Base-by-base conservation (phyloP, 2,888 invertebrate species). In the Marasmarcha lunaedactyla region DNA sequence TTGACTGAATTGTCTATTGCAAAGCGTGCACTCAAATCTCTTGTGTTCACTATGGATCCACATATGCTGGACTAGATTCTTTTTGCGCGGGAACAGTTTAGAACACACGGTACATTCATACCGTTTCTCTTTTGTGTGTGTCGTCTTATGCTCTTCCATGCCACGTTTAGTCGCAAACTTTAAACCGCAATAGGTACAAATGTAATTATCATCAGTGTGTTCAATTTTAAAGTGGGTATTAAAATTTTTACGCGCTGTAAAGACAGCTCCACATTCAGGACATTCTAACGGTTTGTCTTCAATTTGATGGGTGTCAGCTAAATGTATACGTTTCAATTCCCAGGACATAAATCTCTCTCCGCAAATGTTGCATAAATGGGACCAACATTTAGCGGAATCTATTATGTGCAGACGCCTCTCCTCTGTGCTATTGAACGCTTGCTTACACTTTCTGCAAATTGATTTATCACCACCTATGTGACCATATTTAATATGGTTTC, bases 101-200 rank as follows among this genome's bases (percentile, higher is more conserved):
- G 68, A 56, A 43, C 87, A 87, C 0, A 81, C 68, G 0, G 76
- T 68, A 48, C 87, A 87, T 0, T 73, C 67, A 33, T 72, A 83
- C 1, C 72, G 55, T 39, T 81, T 85, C 42, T 85, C 85, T 46
- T 79, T 77, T 2, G 86, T 85, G 46, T 87, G 87, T 1, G 78
- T 76, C 2, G 85, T 78, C 38, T 71, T 69, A 43, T 86, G 86
- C 9, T 84, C 73, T 14, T 71, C 67, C 4, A 74, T 50, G 26
- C 55, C 60, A 14, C 63, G 57, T 48, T 71, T 69, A 0, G 71
- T 65, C 5, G 64, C 66, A 39, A 74, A 79, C 36, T 76, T 78
- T 35, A 66, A 52, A 0, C 72, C 76, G 30, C 81, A 81, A 39
- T 67, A 71, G 0, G 73, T 60, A 41, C 81, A 81, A 0, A 65